Evolutionary conservation across 2,888 invertebrate species (phyloP), one percentile per base, ranked within the genome.

Genomic region (Gibbula magus): DNA sequence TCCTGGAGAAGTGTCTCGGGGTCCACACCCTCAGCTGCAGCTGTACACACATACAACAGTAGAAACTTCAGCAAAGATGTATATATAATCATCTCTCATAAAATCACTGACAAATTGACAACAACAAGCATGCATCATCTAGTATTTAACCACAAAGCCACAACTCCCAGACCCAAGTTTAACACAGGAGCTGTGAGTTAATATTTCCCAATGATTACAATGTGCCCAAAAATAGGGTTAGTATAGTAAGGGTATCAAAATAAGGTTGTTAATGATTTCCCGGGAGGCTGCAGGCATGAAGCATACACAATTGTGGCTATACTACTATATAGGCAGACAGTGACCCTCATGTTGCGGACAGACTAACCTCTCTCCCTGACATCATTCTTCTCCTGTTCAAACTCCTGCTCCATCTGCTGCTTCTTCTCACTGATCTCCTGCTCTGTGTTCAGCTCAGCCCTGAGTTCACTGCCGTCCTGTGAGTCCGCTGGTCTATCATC

Each of bases 1-100:
- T 86, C 76, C 73, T 80, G 74, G 73, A 89, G 77, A 39, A 86
- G 83, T 2, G 87, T 86, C 18, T 87, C 87, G 16, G 85, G 79
- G 81, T 89, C 89, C 16, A 89, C 81, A 32, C 81, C 84, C 35
- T 87, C 86, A 51, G 84, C 82, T 45, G 83, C 39, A 32, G 78
- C 82, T 82, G 77, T 18, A 52, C 74, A 25, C 2, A 56, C 2
- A 54, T 39, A n/a, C 20, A 77, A 18, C 1, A 35, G 35, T 1
- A 45, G 45, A 13, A 45, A n/a, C 1, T 10, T 4, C 45, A 45
- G 45, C 45, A 45, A 45, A 45, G 35, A 35, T 5, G 35, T 35
- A 5, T 35, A 35, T 35, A 35, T 35, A 45, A 10, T 45, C 45
- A 45, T 45, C 45, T n/a, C n/a, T n/a, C n/a, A n/a, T n/a, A n/a